These are phyloP conservation scores for Lordiphosa collinella DNA, from an alignment of 1,140 invertebrate species.

Conservation along the genomic window DNA sequence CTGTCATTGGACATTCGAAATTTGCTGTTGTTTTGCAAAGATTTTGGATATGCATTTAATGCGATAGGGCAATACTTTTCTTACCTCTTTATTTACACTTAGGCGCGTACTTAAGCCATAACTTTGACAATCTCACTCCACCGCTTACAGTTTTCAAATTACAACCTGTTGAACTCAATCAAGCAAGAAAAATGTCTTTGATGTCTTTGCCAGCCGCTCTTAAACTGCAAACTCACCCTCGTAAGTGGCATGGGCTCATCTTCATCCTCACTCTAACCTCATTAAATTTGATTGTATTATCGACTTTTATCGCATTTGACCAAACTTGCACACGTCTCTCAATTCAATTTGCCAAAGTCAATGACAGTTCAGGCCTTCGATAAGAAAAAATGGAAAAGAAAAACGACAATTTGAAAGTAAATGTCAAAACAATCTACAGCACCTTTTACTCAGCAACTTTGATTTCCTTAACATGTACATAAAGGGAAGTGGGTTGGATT, in stretches of 20 bases:
- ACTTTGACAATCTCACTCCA: too few species aligned
- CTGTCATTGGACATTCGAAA: too few species aligned
- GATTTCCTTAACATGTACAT: constrained; percentile 15
- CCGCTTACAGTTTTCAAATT: too few species aligned
- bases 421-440: constrained; percentile 72
- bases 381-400: constrained; percentile 53
- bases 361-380: constrained; percentile 17
- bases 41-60: too few species aligned
- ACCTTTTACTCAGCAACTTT: constrained; percentile 50
- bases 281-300: constrained; percentile 73
- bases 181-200: constrained; percentile 32
- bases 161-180: too few species aligned
- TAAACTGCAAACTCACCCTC: constrained; percentile 28
- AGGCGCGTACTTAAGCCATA: too few species aligned
- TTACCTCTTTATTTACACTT: too few species aligned
- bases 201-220: constrained; percentile 20
- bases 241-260: constrained; percentile 3
- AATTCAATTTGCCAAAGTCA: constrained; percentile 67
- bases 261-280: constrained; percentile 47
- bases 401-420: constrained; percentile 67
- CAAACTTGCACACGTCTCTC: constrained; percentile 28
- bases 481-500: background rate
- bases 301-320: constrained; percentile 71
- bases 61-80: too few species aligned
- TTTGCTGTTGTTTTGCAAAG: too few species aligned